Base-by-base conservation (phyloP, 2,797 vertebrate species). In the Eidolon dupreanum region DNA sequence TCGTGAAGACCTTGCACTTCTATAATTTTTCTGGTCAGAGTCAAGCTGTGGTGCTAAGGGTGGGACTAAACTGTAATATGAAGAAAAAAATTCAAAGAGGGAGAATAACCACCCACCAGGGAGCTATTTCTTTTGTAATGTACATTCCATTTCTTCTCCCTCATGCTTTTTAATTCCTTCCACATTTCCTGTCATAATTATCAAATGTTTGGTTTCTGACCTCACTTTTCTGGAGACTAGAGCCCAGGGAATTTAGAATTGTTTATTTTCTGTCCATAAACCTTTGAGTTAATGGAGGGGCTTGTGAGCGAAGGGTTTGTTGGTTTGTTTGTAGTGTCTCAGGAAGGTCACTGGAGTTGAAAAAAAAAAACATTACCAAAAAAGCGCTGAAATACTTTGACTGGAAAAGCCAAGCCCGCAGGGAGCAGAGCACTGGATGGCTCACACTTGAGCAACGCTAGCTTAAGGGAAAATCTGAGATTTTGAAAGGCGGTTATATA, bases 181-280 rank as follows among this genome's bases (percentile, higher is more conserved):
- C 98, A 98, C 98, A 98, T 98, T 98, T 97, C 97, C 96, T 88
- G 97, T 98, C 93, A 75, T 97, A 98, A 98, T 98, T 98, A 98
- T 97, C 97, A 97, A 98, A 98, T 98, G 98, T 97, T 98, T 98
- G 96, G 98, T 97, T 98, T 97, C 98, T 98, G 98, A 98, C 98
- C 97, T 99, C 98, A 98, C 98, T 99, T 98, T 98, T 97, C 97
- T 91, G 70, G 96, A 98, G 97, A 96, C 96, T 53, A 89, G 96
- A 84, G 86, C 95, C 93, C 70, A 73, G 96, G 98, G 97, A 98
- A 97, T 96, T 98, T 96, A 66, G 96, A 93, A 97, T 88, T 90
- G 96, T 88, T 98, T 98, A 93, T 98, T 98, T 98, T 98, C 97
- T 96, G 96, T 94, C 97, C 98, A 68, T 95, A 95, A 97, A 97